Conservation (phyloP, 2,113 vertebrate species). For the Sciurus niger region DNA sequence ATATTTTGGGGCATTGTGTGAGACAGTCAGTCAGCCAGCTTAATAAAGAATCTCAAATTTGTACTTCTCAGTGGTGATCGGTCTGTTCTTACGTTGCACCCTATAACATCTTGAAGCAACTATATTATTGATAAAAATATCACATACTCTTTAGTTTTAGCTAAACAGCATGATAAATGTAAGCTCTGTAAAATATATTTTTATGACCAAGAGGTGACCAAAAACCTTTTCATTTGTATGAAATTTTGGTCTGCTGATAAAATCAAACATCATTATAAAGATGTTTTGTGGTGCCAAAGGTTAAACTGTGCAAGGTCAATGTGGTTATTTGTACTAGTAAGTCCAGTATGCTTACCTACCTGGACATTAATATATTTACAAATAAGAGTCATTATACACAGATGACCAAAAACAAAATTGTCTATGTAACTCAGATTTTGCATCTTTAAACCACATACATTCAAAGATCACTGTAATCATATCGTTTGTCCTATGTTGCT, state of each 20-base stretch:
- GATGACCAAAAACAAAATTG: neutral
- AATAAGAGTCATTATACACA: neutral
- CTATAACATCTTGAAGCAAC: neutral
- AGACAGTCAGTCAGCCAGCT: too few species aligned
- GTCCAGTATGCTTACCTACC: neutral
- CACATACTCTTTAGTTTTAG: neutral
- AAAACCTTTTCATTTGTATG: neutral
- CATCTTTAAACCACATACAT: neutral
- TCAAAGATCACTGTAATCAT: neutral
- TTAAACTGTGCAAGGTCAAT: neutral
- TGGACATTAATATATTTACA: neutral
- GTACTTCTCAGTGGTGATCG: too few species aligned
- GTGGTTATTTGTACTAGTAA: neutral
- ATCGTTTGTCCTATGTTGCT: neutral
- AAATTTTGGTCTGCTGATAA: neutral
- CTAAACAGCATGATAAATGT: neutral
- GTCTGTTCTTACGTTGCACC: too few species aligned
- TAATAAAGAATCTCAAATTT: too few species aligned
- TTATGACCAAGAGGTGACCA: neutral
- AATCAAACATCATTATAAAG: neutral
- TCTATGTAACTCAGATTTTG: fast-evolving
- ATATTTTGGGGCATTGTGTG: too few species aligned
- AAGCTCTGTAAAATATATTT: slow-evolving; percentile 16
- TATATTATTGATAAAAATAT: neutral
- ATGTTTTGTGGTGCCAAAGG: neutral